Base-by-base conservation (phyloP, 2,888 invertebrate genomes). In the Drosophila niveifrons region DNA sequence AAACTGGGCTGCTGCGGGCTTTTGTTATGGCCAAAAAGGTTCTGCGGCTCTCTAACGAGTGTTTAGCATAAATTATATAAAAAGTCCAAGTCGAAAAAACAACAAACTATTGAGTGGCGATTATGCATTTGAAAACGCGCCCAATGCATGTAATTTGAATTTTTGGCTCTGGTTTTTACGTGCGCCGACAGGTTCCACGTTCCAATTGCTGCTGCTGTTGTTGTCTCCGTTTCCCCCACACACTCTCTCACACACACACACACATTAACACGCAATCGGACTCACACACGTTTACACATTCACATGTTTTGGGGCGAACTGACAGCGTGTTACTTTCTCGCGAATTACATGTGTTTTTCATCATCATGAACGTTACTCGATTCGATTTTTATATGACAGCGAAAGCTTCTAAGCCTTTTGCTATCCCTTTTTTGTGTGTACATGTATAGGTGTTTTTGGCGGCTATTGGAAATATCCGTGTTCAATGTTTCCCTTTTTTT, bases 281-380 rank as follows among this genome's bases (percentile, higher is more conserved):
- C 66, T 55, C 61, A 50, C 64, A 44, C 28, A 55, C 29, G 31
- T 9, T 48, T 51, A 62, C 67, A 66, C 67, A 68, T 62, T 44
- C 66, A 75, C 62, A 68, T 74, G 64, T 71, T 84, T 68, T 72
- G 78, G 62, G 52, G 72, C 70, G 66, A 87, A 85, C 77, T 89
- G 85, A 88, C 88, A 86, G 89, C 89, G 85, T 86, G 85, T 89
- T 86, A 89, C 85, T 86, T 86, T 86, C 85, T 89, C 89, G 88
- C 82, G 72, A 85, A 89, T 89, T 86, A 86, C 89, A 89, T 86
- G 89, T 86, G 89, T 86, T 88, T 85, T 82, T 75, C 72, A 72
- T 59, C 59, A 52, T 31, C 31, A 50, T 62, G 23, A 23, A 23
- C 31, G 31, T 31, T 50, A 56, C 53, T 68, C 18, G 50, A 47